These are phyloP conservation scores for Mus minutoides DNA, from an alignment of 2,797 vertebrate species.

Conservation along the genomic window DNA sequence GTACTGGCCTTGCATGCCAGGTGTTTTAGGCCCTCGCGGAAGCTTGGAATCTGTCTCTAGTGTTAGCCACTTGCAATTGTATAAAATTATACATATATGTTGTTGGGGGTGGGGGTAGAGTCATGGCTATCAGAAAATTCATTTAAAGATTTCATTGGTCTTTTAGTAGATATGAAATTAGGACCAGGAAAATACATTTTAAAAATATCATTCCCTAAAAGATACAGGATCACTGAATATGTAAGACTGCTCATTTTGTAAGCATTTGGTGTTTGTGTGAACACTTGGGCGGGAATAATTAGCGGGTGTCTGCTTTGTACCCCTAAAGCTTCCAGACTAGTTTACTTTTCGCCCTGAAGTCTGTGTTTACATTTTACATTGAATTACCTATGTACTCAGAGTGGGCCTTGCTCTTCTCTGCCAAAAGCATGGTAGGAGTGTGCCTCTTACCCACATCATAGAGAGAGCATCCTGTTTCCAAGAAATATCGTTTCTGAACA, in stretches of 20 bases:
- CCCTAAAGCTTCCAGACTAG: background rate
- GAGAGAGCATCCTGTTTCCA: slow-evolving; percentile 51
- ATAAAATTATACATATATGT: slow-evolving; percentile 1
- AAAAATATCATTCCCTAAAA: background rate
- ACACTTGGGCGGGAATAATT: background rate
- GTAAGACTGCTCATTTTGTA: background rate
- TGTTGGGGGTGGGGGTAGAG: background rate
- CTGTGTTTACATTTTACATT: background rate
- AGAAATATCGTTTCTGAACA: slow-evolving; percentile 61
- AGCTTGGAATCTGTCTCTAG: slow-evolving; percentile 21
- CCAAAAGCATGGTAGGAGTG: background rate
- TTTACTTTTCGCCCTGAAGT: background rate
- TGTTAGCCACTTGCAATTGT: slow-evolving; percentile 42
- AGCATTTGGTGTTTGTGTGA: background rate
- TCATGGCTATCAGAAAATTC: slow-evolving; percentile 6
- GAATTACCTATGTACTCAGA: background rate
- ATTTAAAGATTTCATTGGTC: slow-evolving; percentile 28
- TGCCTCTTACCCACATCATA: slow-evolving; percentile 27
- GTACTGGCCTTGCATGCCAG: background rate
- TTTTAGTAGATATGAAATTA: slow-evolving; percentile 44
- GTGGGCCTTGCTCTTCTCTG: background rate
- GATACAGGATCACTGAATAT: background rate
- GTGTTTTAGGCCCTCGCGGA: background rate
- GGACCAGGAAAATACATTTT: slow-evolving; percentile 38
- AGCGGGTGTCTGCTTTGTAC: background rate